Evolutionary conservation across 2,888 invertebrate genomes (phyloP).

Genomic region (Iphiclides podalirius): DNA sequence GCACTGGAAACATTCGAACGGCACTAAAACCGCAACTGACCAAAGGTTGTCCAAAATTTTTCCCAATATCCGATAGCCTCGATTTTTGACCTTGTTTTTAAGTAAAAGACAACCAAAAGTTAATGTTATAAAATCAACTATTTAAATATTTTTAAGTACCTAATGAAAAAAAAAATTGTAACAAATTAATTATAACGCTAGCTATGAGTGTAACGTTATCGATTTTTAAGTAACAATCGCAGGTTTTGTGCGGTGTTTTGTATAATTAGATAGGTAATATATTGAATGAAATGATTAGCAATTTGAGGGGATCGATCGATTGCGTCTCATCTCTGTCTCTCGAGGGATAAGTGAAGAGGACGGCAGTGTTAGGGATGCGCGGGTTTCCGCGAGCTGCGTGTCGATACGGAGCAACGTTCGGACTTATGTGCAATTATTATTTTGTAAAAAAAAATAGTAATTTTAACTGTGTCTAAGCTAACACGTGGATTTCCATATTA

Average conservation of each 20-base stretch:
- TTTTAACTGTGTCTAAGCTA: slow-evolving; percentile 75
- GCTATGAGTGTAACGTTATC: slow-evolving; percentile 80
- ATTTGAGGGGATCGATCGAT: slow-evolving; percentile 60
- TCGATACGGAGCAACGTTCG: slow-evolving; percentile 58
- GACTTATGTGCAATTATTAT: slow-evolving; percentile 81
- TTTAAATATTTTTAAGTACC: slow-evolving; percentile 76
- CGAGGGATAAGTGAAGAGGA: slow-evolving; percentile 42
- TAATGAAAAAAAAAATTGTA: slow-evolving; percentile 61
- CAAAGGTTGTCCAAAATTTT: slow-evolving; percentile 66
- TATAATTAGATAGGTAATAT: slow-evolving; percentile 81
- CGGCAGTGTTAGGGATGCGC: slow-evolving; percentile 39
- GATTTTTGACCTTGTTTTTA: slow-evolving; percentile 67
- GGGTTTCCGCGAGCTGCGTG: slow-evolving; percentile 51
- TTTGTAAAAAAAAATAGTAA: slow-evolving; percentile 77
- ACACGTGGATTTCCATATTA: slow-evolving; percentile 80
- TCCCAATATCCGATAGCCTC: slow-evolving; percentile 63
- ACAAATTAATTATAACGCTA: slow-evolving; percentile 80
- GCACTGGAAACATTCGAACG: slow-evolving; percentile 6
- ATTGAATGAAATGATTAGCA: slow-evolving; percentile 79
- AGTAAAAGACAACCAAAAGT: slow-evolving; percentile 80
- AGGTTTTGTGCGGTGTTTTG: slow-evolving; percentile 80
- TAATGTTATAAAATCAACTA: slow-evolving; percentile 77
- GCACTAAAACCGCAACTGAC: slow-evolving; percentile 35
- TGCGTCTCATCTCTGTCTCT: slow-evolving; percentile 50
- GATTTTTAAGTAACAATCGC: slow-evolving; percentile 78